phyloP scores from a whole-genome alignment of 2,888 invertebrate species.

The Mamestra brassicae region DNA sequence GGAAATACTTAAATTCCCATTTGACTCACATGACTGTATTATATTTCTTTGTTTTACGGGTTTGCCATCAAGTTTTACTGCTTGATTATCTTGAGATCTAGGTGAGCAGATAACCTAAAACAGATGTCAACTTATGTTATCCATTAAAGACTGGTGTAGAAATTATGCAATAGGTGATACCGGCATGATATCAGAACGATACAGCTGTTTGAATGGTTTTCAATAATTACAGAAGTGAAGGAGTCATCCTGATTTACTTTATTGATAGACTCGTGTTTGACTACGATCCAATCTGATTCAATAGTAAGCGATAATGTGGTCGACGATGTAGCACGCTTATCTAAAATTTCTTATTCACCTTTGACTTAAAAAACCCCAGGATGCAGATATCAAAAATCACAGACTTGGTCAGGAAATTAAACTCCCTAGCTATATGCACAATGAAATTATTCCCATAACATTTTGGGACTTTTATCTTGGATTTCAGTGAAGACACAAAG shows the following conservation, averaged over 20 bases:
- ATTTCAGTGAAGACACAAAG: no score
- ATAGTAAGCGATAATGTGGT: background rate
- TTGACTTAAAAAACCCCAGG: background rate
- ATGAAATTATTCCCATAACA: background rate
- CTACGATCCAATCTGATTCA: background rate
- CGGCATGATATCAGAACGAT: background rate
- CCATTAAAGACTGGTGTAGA: background rate
- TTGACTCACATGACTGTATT: slow-evolving; percentile 43
- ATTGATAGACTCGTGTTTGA: background rate
- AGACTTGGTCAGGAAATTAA: background rate
- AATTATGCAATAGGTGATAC: background rate
- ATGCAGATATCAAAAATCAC: background rate
- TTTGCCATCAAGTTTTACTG: slow-evolving; percentile 30
- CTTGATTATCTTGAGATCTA: slow-evolving; percentile 38
- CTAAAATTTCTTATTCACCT: background rate
- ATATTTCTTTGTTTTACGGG: slow-evolving; percentile 30
- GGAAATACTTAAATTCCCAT: slow-evolving; percentile 62
- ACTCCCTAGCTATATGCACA: background rate
- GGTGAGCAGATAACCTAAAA: slow-evolving; percentile 25
- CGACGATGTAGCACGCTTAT: background rate
- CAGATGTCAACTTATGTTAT: background rate
- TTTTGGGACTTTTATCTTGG: background rate
- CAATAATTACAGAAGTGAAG: no score
- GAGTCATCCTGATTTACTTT: no score
- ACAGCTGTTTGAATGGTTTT: background rate